Evolutionary conservation across 2,113 vertebrate species (phyloP), one percentile per base, ranked within the genome.

Genomic region (Myocastor coypus): DNA sequence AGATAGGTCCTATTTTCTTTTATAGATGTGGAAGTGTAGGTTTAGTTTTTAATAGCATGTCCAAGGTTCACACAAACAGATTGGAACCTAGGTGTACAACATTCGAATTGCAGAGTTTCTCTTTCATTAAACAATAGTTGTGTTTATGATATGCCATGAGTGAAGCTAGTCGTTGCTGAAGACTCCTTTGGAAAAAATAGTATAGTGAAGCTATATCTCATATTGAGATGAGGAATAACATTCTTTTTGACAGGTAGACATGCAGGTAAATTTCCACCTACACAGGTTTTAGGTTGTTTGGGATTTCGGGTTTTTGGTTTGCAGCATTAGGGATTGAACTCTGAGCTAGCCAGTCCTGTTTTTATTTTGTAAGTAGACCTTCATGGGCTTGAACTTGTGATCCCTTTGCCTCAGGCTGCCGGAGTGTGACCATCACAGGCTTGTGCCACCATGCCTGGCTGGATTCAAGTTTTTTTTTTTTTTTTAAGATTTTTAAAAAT

Each of bases 381-480:
- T 4, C 4, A n/a, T 84, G 40, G 61, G 26, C 40, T 66, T 40
- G 83, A 84, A 66, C 17, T 61, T 11, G 11, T 22, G 37, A 28
- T 46, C 82, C 14, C 12, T 63, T 55, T 46, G 22, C 42, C 40
- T 73, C 64, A 71, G 32, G 16, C 10, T 85, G 7, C 34, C n/a
- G 12, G 32, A 37, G 22, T 64, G 34, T 64, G 30, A 61, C 9
- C 5, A 32, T 84, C 32, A 64, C 40, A 66, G 37, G 37, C 16
- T 3, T 73, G 50, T 26, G 30, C 57, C 46, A 24, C 2, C 32
- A 10, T 7, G 3, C 12, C 68, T 30, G 64, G 55, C 68, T 68
- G 26, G 30, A 57, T 63, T 97, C 34, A 50, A 3, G 26, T 82
- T 93, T 85, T 91, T n/a, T n/a, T n/a, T n/a, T n/a, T n/a, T n/a